Conservation (phyloP, 1,140 invertebrate species). For the Drosophila neocordata region DNA sequence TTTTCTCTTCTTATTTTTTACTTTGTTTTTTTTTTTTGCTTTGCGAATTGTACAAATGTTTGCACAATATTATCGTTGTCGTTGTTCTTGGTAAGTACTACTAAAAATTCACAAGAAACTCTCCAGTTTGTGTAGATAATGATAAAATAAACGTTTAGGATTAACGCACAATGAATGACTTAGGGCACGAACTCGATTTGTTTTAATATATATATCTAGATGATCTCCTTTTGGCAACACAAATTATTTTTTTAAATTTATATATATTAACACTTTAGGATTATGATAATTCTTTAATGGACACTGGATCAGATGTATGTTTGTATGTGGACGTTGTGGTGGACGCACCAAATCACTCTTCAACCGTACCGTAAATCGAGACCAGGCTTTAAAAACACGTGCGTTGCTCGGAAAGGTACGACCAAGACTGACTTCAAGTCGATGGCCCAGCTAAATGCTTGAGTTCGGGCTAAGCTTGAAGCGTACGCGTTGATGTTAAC, state of each 20-base stretch:
- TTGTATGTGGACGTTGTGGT: neutral
- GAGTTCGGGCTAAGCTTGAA: conserved; percentile 44
- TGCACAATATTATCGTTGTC: conserved; percentile 26
- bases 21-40: conserved; percentile 32
- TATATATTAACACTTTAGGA: conserved; percentile 8
- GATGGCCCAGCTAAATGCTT: conserved; percentile 44
- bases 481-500: conserved; percentile 34
- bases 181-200: conserved; percentile 61
- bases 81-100: conserved; percentile 1
- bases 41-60: conserved; percentile 40
- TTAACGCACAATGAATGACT: conserved; percentile 68
- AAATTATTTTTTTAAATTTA: neutral
- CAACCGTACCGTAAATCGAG: conserved; percentile 26
- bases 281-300: neutral
- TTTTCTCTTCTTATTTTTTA: too few species aligned
- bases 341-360: conserved; percentile 30
- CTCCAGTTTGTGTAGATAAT: neutral
- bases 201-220: neutral
- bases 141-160: conserved; percentile 7
- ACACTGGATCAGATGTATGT: neutral
- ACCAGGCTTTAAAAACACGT: conserved; percentile 56
- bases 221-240: conserved; percentile 4
- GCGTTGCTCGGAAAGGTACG: conserved; percentile 66
- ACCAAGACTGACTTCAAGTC: conserved; percentile 70
- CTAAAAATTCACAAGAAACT: conserved; percentile 42